Conservation (phyloP, 2,888 invertebrate genomes). For the Quadriops clusia region DNA sequence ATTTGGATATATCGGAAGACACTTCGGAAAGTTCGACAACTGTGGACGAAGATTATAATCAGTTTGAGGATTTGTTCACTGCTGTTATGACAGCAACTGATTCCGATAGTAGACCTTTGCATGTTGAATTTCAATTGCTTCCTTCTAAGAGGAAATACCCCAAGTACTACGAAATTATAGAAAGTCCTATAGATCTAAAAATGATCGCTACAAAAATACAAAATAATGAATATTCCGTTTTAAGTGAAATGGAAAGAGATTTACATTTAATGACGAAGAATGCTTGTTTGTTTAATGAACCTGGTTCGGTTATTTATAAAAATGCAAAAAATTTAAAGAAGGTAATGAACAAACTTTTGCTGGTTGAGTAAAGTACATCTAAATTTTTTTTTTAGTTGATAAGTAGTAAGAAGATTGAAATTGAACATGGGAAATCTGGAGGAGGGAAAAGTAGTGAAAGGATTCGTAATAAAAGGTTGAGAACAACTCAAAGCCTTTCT, state of each 20-base stretch:
- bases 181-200: constrained; percentile 88
- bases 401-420: constrained; percentile 54
- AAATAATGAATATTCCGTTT: constrained; percentile 61
- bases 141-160: constrained; percentile 90
- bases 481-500: constrained; percentile 42
- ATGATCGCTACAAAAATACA: constrained; percentile 86
- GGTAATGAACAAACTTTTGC: constrained; percentile 38
- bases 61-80: constrained; percentile 82
- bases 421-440: constrained; percentile 54
- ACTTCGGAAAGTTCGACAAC: constrained; percentile 60
- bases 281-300: constrained; percentile 92
- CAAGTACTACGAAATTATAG: constrained; percentile 89
- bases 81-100: constrained; percentile 81
- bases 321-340: constrained; percentile 84
- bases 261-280: constrained; percentile 83
- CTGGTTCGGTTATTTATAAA: constrained; percentile 91
- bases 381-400: constrained; percentile 40
- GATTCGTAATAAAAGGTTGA: constrained; percentile 48
- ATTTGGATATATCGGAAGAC: constrained; percentile 50
- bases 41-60: constrained; percentile 61
- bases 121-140: constrained; percentile 79
- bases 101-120: constrained; percentile 68
- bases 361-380: background rate
- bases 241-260: constrained; percentile 83
- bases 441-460: constrained; percentile 58